These are phyloP conservation scores for Phenganax subtilis DNA, from an alignment of 92 coral and sea anemone genomes.

Conservation along the genomic window DNA sequence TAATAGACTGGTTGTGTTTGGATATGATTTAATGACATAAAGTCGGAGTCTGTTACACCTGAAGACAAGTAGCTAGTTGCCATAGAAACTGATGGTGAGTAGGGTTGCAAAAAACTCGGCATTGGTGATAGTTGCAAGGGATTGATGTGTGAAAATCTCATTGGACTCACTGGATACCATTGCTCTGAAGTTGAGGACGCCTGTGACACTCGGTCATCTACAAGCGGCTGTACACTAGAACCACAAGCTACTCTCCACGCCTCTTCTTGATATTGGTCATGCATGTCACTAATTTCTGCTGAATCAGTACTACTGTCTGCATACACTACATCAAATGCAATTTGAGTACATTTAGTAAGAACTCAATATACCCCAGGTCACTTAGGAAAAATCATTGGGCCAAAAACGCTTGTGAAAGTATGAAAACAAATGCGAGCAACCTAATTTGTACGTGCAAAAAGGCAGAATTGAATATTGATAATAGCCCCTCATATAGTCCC, in stretches of 20 bases:
- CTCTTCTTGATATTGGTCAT: constrained; percentile 28
- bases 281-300: background rate
- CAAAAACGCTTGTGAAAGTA: too few species aligned
- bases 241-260: constrained; percentile 16
- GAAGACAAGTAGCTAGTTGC: constrained; percentile 14
- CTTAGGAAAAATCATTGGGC: too few species aligned
- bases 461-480: too few species aligned
- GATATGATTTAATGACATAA: constrained; percentile 7
- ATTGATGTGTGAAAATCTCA: background rate
- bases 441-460: too few species aligned
- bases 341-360: too few species aligned
- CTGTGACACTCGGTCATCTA: background rate
- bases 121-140: background rate
- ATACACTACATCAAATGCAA: background rate
- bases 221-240: background rate
- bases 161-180: constrained; percentile 3
- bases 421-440: too few species aligned
- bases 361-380: too few species aligned
- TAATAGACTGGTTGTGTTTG: constrained; percentile 30
- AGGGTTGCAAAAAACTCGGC: constrained; percentile 12
- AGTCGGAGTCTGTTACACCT: background rate
- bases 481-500: too few species aligned
- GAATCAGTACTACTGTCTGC: background rate
- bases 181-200: background rate
- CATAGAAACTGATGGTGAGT: constrained; percentile 7